phyloP scores from a whole-genome alignment of 2,113 vertebrate genomes.

The Hypanus sabinus region DNA sequence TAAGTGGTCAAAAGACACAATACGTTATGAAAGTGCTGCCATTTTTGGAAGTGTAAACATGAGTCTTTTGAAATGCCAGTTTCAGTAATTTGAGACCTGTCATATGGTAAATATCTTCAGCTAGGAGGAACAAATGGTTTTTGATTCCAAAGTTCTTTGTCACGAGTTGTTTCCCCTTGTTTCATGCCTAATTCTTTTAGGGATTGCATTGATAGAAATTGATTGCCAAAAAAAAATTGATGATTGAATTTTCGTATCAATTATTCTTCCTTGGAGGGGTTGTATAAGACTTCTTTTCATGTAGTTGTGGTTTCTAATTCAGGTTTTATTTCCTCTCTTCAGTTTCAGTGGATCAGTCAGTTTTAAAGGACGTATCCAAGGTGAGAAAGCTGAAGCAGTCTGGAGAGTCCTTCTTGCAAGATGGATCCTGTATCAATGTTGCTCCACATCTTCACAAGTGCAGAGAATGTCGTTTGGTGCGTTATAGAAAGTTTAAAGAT shows the following conservation, averaged over 20 bases:
- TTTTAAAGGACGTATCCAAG: conserved; percentile 91
- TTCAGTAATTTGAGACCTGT: not conserved
- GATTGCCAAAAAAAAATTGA: not conserved
- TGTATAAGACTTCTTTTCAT: not conserved
- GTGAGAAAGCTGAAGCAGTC: conserved; percentile 94
- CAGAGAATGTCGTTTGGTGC: conserved; percentile 89
- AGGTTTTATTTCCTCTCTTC: conserved; percentile 40
- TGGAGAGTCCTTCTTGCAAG: conserved; percentile 93
- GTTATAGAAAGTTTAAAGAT: conserved; percentile 86
- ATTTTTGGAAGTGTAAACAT: not conserved
- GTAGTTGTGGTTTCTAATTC: not conserved
- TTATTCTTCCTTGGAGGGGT: not conserved
- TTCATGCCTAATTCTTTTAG: not conserved
- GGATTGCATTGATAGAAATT: not conserved
- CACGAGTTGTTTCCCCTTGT: not conserved
- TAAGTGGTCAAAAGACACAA: not conserved
- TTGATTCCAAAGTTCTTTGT: not conserved
- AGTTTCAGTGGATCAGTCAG: conserved; percentile 79
- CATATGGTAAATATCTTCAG: not conserved
- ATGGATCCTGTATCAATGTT: conserved; percentile 95
- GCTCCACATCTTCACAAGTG: conserved; percentile 97
- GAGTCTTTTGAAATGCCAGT: not conserved
- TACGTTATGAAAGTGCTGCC: not conserved
- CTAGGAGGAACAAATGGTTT: not conserved
- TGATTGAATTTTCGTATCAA: not conserved